These are phyloP conservation scores for Shargacucullia verbasci DNA, from an alignment of 2,888 invertebrate species.

Conservation along the genomic window DNA sequence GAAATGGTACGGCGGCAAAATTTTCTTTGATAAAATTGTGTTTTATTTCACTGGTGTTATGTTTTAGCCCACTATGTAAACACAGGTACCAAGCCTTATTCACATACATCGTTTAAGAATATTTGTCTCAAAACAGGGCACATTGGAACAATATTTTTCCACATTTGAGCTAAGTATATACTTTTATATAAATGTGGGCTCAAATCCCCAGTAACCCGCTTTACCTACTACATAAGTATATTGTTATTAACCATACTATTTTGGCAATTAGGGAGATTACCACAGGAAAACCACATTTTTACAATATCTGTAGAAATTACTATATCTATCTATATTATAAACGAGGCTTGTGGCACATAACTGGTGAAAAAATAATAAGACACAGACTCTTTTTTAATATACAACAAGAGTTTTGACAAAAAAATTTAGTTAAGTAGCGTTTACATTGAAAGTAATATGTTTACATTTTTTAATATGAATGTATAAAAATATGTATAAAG, in stretches of 20 bases:
- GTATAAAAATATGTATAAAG: no score
- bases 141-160: conserved; percentile 19
- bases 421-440: no score
- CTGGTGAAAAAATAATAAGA: conserved; percentile 14
- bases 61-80: not conserved
- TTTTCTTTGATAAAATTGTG: no score
- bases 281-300: conserved; percentile 77
- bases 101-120: not conserved
- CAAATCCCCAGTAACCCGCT: conserved; percentile 48
- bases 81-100: not conserved
- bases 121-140: conserved; percentile 2
- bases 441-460: no score
- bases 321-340: conserved; percentile 48
- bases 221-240: conserved; percentile 58
- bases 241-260: conserved; percentile 75
- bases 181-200: conserved; percentile 31
- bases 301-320: conserved; percentile 55
- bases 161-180: conserved; percentile 24
- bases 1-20: no score
- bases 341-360: conserved; percentile 29
- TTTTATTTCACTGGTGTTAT: not conserved
- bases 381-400: not conserved
- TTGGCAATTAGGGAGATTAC: conserved; percentile 89
- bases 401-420: no score
- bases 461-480: no score